These are phyloP conservation scores for Erethizon dorsatum DNA, from an alignment of 2,797 vertebrate species.

Conservation along the genomic window DNA sequence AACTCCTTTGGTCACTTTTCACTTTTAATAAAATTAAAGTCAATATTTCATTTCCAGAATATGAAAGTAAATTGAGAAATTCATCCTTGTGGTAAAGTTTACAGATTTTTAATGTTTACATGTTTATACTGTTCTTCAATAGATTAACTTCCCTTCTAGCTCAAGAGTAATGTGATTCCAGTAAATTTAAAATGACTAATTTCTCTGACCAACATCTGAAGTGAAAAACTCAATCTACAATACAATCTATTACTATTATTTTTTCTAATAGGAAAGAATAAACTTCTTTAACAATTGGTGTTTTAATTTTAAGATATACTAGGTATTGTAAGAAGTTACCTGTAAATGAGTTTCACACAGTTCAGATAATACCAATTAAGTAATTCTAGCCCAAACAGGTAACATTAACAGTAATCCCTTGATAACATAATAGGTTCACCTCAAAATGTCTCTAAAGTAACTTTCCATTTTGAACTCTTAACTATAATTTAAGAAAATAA, in stretches of 20 bases:
- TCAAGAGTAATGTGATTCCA: constrained; percentile 72
- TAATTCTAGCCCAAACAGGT: constrained; percentile 53
- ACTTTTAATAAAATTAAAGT: constrained; percentile 78
- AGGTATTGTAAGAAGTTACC: constrained; percentile 52
- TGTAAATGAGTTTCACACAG: constrained; percentile 45
- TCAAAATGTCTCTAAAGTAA: constrained; percentile 67
- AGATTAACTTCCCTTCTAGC: constrained; percentile 71
- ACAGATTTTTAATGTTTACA: constrained; percentile 78
- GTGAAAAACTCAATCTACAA: constrained; percentile 71
- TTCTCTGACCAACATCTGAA: constrained; percentile 78
- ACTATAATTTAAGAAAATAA: constrained; percentile 69
- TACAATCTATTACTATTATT: constrained; percentile 54
- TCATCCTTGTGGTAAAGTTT: constrained; percentile 70
- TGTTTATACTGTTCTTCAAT: constrained; percentile 74
- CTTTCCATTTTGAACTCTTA: constrained; percentile 69
- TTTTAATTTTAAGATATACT: constrained; percentile 67
- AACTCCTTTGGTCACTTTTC: constrained; percentile 77
- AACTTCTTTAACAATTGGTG: constrained; percentile 38
- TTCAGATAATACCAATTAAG: constrained; percentile 52
- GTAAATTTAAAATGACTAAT: constrained; percentile 81
- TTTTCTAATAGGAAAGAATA: constrained; percentile 63
- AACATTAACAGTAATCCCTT: constrained; percentile 19
- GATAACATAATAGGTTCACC: constrained; percentile 48
- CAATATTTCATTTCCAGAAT: constrained; percentile 78
- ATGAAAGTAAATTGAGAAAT: constrained; percentile 77